Conservation (phyloP, 2,113 vertebrate genomes). For the Panthera uncia region DNA sequence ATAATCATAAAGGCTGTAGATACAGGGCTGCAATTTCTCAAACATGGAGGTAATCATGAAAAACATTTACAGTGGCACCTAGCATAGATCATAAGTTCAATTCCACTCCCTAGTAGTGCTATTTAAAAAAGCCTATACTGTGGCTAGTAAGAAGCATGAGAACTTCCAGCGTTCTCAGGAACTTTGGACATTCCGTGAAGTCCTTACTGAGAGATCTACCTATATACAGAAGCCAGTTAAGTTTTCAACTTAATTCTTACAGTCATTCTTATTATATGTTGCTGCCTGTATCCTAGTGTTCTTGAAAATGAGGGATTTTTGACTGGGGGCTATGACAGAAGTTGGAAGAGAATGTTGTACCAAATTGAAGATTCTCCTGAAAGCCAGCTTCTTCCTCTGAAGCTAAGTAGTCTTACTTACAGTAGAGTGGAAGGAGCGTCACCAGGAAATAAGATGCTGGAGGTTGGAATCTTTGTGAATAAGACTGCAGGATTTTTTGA, state of each 20-base stretch:
- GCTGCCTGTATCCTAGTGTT: not conserved
- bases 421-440: not conserved
- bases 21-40: not conserved
- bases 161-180: not conserved
- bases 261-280: constrained; percentile 2
- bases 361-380: constrained; percentile 6
- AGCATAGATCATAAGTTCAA: not conserved
- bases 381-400: not conserved
- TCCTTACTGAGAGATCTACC: not conserved
- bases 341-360: not conserved
- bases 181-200: not conserved
- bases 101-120: not conserved
- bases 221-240: not conserved
- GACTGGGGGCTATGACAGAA: not conserved
- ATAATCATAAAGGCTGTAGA: not conserved
- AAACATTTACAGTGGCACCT: not conserved
- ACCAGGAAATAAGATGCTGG: not conserved
- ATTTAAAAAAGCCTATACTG: not conserved
- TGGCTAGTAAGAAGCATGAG: not conserved
- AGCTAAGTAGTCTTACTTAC: not conserved
- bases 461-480: not conserved
- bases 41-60: not conserved
- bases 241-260: not conserved
- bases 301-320: not conserved
- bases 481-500: not conserved